These are phyloP conservation scores for Prorops nasuta DNA, from an alignment of 1,140 invertebrate genomes.

Conservation along the genomic window DNA sequence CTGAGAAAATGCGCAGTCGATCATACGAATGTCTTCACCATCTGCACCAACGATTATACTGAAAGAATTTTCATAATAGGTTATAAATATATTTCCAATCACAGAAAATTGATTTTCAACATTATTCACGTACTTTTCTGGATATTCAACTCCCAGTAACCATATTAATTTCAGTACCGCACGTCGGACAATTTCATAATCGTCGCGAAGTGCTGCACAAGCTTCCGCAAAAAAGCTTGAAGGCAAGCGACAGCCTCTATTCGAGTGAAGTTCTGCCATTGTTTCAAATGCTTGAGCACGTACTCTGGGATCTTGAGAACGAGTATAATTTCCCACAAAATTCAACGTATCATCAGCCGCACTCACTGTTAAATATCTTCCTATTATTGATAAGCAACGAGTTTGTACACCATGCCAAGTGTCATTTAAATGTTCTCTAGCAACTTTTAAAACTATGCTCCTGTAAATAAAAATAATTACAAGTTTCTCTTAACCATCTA, in stretches of 20 bases:
- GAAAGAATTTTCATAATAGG: slow-evolving; percentile 24
- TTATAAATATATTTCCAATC: slow-evolving; percentile 6
- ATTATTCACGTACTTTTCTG: slow-evolving; percentile 69
- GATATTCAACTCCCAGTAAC: slow-evolving; percentile 81
- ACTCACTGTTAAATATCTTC: slow-evolving; percentile 44
- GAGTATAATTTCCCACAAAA: slow-evolving; percentile 76
- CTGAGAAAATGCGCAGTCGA: slow-evolving; percentile 96
- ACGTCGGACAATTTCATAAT: slow-evolving; percentile 90
- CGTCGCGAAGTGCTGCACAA: slow-evolving; percentile 82
- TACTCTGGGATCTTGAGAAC: slow-evolving; percentile 87
- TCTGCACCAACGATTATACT: slow-evolving; percentile 67
- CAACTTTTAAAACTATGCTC: slow-evolving; percentile 42
- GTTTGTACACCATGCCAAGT: slow-evolving; percentile 55
- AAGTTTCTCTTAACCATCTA: not conserved
- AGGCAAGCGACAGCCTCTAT: slow-evolving; percentile 75
- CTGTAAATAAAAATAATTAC: slow-evolving; percentile 24
- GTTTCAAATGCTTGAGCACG: slow-evolving; percentile 83
- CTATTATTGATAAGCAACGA: slow-evolving; percentile 51
- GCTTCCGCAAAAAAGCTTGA: slow-evolving; percentile 79
- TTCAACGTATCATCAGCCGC: slow-evolving; percentile 55
- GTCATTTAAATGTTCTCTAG: slow-evolving; percentile 48
- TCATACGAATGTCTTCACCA: slow-evolving; percentile 77
- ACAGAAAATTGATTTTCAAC: slow-evolving; percentile 11
- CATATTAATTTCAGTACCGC: slow-evolving; percentile 84
- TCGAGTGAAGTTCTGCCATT: slow-evolving; percentile 74